Base-by-base conservation (phyloP, 2,888 invertebrate genomes). In the Cantharis rufa region DNA sequence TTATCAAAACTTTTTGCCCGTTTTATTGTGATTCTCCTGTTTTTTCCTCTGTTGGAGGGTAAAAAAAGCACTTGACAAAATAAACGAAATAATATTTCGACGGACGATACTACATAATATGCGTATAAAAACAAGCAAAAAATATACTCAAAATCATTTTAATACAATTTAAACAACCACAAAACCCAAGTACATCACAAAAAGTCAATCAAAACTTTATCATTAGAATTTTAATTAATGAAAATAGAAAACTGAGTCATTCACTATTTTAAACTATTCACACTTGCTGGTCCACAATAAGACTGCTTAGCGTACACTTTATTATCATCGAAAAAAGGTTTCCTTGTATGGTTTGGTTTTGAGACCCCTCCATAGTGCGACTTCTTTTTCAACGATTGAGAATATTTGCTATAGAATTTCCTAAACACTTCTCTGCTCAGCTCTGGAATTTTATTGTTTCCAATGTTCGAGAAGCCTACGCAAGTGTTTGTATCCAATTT, bases 281-380 rank as follows among this genome's bases (percentile, higher is more conserved):
- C 48, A 48, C 2, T 48, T 7, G n/a, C n/a, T 77, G 28, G 62
- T 63, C 15, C 15, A 74, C 62, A 64, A 72, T 74, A 79, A 7
- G 74, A 68, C 74, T 77, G 72, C 21, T 66, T 66, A 64, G 64
- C 63, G 72, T 76, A 79, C 63, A 62, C 63, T 69, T 77, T 72
- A 70, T 81, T 80, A 78, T 81, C 80, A 15, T 75, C 74, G 74
- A 79, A 79, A 71, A 75, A 81, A 7, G 74, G 75, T 72, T 79
- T 80, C 21, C 70, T 69, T 11, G 62, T 16, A 24, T 73, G 24
- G 15, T 18, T 27, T 63, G 76, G 74, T 66, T 77, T 79, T 15
- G 63, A 70, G 9, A 77, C 63, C 9, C 74, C 72, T 18, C 79
- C 77, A 62, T 76, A 71, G 71, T 79, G 18, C 32, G 70, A 72